Evolutionary conservation across 2,888 invertebrate species (phyloP), one percentile per base, ranked within the genome.

Genomic region (Dioctria rufipes): DNA sequence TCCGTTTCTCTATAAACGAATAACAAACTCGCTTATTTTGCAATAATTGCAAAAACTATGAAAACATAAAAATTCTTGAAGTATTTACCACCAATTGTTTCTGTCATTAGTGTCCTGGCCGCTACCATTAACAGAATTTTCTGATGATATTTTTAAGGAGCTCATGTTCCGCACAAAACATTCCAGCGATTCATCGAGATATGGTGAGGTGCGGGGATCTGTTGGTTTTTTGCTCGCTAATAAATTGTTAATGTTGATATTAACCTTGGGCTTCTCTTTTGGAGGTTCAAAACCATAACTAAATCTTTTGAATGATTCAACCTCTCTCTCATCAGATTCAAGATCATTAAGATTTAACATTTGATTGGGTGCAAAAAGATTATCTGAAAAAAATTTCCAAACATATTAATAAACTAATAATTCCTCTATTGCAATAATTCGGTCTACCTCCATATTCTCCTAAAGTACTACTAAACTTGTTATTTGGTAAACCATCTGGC

Each of bases 231-330:
- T 86, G 66, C 42, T 84, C 83, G 93, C 89, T 83, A 94, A 91
- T 86, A 94, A 93, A 87, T 95, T 95, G 88, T 95, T 94, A 85
- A 95, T 91, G 89, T 95, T 95, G 85, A 95, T 91, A 88, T 94
- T 93, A 85, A 94, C 93, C 88, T 94, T 94, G 83, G 94, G 94
- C 86, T 95, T 94, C 84, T 93, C 92, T 83, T 93, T 93, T 0
- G 94, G 93, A 77, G 95, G 94, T 83, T 95, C 93, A 83, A 95
- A 95, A 87, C 95, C 95, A 86, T 94, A 93, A 84, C 95, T 95
- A 89, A 95, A 96, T 37, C 95, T 92, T 88, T 97, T 96, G 89
- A 96, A 95, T 2, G 95, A 94, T 87, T 96, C 96, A 83, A 96
- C 91, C 87, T 96, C 96, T 3, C 94, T 90, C 86, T 96, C 96